phyloP scores from a whole-genome alignment of 2,113 vertebrate genomes.

The Chloropsis cyanopogon region DNA sequence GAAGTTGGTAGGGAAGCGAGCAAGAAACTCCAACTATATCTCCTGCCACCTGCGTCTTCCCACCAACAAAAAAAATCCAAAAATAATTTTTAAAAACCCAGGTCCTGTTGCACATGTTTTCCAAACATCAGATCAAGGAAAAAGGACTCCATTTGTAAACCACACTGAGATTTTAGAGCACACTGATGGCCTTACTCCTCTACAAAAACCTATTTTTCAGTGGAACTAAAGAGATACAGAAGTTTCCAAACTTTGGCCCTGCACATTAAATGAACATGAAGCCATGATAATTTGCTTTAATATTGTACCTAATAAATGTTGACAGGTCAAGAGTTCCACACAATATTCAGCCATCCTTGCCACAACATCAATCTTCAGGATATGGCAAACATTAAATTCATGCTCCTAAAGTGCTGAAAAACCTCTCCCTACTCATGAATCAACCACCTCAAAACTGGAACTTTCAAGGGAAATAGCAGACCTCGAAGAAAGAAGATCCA shows the following conservation, averaged over 20 bases:
- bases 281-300: not conserved
- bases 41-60: not conserved
- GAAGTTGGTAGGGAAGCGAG: not conserved
- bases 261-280: not conserved
- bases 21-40: not conserved
- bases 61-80: not conserved
- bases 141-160: not conserved
- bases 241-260: not conserved
- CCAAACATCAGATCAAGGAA: not conserved
- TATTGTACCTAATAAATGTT: not conserved
- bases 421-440: not conserved
- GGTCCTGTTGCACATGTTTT: not conserved
- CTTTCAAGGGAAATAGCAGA: not conserved
- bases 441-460: not conserved
- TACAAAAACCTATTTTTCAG: not conserved
- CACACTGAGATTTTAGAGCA: not conserved
- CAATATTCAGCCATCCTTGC: not conserved
- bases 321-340: not conserved
- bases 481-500: not conserved
- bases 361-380: not conserved
- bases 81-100: not conserved
- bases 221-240: not conserved
- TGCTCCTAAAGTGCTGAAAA: not conserved
- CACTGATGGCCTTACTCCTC: not conserved
- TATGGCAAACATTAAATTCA: not conserved